Percentiles rank a stretch among this genome's conserved stretches.
Evolutionary conservation across 2,797 vertebrate species (phyloP).

Genomic region (Monodelphis domestica): DNA sequence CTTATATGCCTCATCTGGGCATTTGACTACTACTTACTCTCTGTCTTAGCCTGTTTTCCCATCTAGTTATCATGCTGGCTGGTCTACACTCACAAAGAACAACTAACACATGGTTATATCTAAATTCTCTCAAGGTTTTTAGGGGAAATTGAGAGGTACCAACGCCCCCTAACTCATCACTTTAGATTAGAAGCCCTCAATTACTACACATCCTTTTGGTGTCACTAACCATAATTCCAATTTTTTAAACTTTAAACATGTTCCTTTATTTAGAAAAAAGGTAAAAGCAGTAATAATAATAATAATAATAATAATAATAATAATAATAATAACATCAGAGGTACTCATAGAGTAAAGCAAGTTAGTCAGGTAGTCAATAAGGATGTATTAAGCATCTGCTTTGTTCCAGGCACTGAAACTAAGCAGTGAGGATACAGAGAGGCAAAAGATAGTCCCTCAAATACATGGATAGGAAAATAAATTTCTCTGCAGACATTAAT

Average conservation of each 20-base stretch:
- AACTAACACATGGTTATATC: not conserved
- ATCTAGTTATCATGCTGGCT: not conserved
- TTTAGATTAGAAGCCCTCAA: not conserved
- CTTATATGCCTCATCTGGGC: not conserved
- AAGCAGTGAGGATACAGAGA: no score
- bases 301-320: not conserved
- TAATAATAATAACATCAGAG: not conserved
- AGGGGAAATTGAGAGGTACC: not conserved
- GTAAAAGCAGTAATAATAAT: not conserved
- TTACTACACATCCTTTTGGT: not conserved
- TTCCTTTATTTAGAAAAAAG: not conserved
- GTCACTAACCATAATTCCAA: not conserved
- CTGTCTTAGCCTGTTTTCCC: not conserved
- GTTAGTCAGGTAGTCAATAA: no score
- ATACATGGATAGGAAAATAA: not conserved
- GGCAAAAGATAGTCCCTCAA: no score
- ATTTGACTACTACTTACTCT: not conserved
- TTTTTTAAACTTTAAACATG: not conserved
- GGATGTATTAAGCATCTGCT: no score
- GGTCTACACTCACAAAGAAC: not conserved
- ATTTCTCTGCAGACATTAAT: not conserved
- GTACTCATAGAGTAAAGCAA: not conserved
- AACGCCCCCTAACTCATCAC: not conserved
- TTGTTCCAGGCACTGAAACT: no score
- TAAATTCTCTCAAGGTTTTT: not conserved